A percentile compares a stretch with the other conserved stretches of the same genome.
Evolutionary conservation across 2,113 vertebrate genomes (phyloP).

Genomic region (Rhegmatorhina hoffmannsi): DNA sequence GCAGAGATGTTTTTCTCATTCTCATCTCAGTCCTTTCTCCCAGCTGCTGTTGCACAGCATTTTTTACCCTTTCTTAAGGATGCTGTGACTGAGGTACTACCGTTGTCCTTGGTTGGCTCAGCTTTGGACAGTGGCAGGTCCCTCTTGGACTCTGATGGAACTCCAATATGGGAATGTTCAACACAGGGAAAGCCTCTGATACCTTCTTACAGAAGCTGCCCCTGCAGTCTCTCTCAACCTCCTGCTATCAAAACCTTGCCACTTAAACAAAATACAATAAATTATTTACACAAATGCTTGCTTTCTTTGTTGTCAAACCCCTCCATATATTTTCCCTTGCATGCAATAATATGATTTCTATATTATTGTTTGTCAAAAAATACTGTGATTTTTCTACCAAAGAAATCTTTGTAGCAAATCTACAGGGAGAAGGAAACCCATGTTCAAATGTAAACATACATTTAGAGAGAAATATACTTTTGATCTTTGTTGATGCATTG

Average conservation of each 20-base stretch:
- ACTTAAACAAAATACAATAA: not conserved
- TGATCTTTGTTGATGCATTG: not conserved
- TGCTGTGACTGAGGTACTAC: not conserved
- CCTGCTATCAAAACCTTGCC: not conserved
- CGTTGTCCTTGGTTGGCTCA: not conserved
- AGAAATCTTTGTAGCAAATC: not conserved
- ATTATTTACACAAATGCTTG: not conserved
- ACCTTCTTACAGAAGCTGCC: not conserved
- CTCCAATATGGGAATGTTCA: not conserved
- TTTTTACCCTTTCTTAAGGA: not conserved
- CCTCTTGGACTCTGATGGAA: not conserved
- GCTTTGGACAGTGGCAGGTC: not conserved
- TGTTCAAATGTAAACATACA: not conserved
- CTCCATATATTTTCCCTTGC: not conserved
- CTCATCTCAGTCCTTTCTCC: not conserved
- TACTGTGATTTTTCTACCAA: not conserved
- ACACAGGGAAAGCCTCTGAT: not conserved
- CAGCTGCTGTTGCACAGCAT: not conserved
- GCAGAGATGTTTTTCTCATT: not conserved
- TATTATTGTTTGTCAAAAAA: not conserved
- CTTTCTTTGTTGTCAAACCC: not conserved
- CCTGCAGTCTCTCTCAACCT: accelerated
- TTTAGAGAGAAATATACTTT: not conserved
- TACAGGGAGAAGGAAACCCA: not conserved
- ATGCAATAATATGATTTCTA: too few species aligned